Percentiles rank a stretch among this genome's conserved stretches.
These are phyloP conservation scores for Ophion ellenae DNA, from an alignment of 2,888 invertebrate species.

Conservation along the genomic window DNA sequence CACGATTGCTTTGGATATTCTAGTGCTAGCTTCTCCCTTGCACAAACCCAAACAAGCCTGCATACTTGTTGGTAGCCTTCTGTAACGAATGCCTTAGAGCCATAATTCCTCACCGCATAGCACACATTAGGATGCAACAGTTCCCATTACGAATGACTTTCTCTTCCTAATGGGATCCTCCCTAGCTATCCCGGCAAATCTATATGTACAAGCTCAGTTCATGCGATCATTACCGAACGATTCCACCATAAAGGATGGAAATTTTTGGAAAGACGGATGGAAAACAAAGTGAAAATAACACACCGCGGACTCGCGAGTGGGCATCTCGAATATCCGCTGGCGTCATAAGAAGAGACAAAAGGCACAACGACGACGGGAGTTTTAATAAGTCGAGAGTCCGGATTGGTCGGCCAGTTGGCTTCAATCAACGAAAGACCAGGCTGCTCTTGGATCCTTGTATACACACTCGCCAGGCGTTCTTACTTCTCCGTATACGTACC, in stretches of 20 bases:
- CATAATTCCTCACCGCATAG: neutral
- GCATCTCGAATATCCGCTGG: conserved; percentile 41
- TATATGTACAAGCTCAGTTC: no score
- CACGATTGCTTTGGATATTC: no score
- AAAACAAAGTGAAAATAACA: no score
- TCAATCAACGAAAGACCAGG: conserved; percentile 79
- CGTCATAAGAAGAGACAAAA: conserved; percentile 80
- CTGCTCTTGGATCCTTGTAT: conserved; percentile 72
- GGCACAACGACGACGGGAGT: conserved; percentile 80
- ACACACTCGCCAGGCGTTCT: conserved; percentile 46
- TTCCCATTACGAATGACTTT: neutral
- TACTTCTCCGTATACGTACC: conserved; percentile 44
- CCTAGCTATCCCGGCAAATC: no score
- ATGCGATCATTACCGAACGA: neutral
- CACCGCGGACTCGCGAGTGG: no score
- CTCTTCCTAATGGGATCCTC: no score
- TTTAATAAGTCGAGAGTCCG: conserved; percentile 80
- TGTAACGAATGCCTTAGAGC: no score
- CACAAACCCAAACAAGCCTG: no score
- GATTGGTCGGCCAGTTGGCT: conserved; percentile 82
- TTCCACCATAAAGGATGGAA: neutral
- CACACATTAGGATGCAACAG: no score
- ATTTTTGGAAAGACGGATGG: no score
- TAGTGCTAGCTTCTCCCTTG: no score
- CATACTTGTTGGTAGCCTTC: no score